phyloP scores from a whole-genome alignment of 2,888 invertebrate species.

The Dynastes hyllus region DNA sequence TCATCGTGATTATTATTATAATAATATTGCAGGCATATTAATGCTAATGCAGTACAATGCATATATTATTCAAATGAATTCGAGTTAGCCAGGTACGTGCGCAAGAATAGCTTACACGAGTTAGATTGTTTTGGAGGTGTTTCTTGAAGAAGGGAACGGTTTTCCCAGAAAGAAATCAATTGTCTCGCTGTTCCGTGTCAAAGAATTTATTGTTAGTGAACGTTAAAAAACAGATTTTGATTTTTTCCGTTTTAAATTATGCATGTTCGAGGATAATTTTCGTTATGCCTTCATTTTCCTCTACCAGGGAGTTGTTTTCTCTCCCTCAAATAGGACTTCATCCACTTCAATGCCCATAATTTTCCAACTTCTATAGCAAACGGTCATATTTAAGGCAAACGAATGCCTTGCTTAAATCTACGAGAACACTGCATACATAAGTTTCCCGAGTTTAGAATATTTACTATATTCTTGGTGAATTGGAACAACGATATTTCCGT shows the following conservation, averaged over 20 bases:
- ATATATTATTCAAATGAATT: conserved; percentile 29
- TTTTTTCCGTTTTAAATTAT: background rate
- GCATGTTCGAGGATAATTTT: background rate
- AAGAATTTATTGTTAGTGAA: conserved; percentile 4
- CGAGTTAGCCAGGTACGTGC: conserved; percentile 5
- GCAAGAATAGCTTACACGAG: background rate
- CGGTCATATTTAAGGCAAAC: no score
- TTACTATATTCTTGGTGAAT: no score
- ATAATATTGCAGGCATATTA: conserved; percentile 25
- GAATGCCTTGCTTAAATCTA: no score
- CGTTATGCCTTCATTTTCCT: no score
- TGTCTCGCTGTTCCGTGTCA: background rate
- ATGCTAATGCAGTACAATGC: conserved; percentile 15
- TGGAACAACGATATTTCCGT: no score
- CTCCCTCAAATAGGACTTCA: no score
- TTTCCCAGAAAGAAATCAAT: conserved; percentile 6
- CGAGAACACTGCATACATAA: no score
- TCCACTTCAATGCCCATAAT: no score
- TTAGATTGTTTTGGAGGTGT: conserved; percentile 17
- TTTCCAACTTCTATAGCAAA: no score
- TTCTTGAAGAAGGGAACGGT: conserved; percentile 12
- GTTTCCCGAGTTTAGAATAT: no score
- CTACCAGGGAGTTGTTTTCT: no score
- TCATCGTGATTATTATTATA: conserved; percentile 24
- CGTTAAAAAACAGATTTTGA: background rate